Conservation (phyloP, 2,113 vertebrate species). For the Hippocampus barbouri region DNA sequence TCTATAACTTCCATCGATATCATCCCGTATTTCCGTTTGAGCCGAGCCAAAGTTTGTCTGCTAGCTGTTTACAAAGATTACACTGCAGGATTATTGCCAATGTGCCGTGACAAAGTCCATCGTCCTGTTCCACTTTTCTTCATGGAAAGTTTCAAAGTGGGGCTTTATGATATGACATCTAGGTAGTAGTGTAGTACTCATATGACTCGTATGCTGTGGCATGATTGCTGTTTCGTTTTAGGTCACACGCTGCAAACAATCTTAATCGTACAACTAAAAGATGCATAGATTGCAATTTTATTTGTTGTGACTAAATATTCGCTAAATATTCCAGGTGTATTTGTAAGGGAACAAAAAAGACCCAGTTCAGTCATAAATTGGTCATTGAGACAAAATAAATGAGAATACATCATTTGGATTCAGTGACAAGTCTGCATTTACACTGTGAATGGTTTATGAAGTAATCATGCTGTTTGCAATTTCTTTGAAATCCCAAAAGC, state of each 20-base stretch:
- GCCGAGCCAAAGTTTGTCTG: not conserved
- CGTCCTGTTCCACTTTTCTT: not conserved
- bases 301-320: not conserved
- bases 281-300: not conserved
- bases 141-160: not conserved
- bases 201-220: not conserved
- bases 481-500: not conserved
- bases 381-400: not conserved
- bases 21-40: not conserved
- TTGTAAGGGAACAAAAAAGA: not conserved
- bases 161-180: not conserved
- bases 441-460: too few species aligned
- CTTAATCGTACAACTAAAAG: not conserved
- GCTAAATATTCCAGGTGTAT: not conserved
- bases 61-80: constrained; percentile 4
- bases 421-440: not conserved
- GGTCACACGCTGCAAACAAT: not conserved
- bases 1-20: constrained; percentile 9
- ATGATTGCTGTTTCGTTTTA: not conserved
- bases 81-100: constrained; percentile 12
- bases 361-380: not conserved
- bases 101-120: constrained; percentile 25
- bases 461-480: too few species aligned
- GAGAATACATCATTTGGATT: not conserved
- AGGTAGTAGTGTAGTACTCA: not conserved